Base-by-base conservation (phyloP, 2,888 invertebrate species). In the Aleiodes alternator region DNA sequence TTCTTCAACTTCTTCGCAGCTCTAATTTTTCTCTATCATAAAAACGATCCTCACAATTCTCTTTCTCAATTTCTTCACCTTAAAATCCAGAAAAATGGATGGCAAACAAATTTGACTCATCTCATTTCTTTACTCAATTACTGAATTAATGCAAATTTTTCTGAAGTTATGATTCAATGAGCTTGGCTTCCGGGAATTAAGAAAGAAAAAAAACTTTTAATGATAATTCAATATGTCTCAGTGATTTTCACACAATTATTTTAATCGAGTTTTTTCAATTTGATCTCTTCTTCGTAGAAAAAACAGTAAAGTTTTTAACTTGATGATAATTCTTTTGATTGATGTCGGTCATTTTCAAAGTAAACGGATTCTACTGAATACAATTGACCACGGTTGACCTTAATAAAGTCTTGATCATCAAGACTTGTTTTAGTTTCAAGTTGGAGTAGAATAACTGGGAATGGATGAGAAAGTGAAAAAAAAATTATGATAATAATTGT, bases 341-440 rank as follows among this genome's bases (percentile, higher is more conserved):
- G 80, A 80, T 74, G 78, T 80, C 81, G 79, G 81, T 73, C 57
- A 64, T 79, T 76, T 79, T 82, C 77, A 82, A 84, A 84, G 80
- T 80, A 78, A 78, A 79, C 78, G 38, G 76, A 73, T 72, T 34
- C 76, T 76, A 73, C 78, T 79, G 80, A 82, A 84, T 55, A 82
- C 82, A 84, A 83, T 84, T 85, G 82, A 84, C 82, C 85, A 82
- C 81, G 75, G 78, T 84, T 85, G 83, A 85, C 83, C 84, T 82
- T 83, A 84, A 84, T 83, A 80, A 80, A 78, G 79, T 73, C 78
- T 34, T 12, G 14, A 38, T 14, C 38, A 61, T 38, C 38, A 38
- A 38, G 43, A 43, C 4, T 38, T 34, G 38, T 34, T 16, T 55
- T 43, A 3, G 43, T 43, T 43, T 3, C 43, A 43, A 43, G 11